These are phyloP conservation scores for Bradypus variegatus DNA, from an alignment of 2,797 vertebrate genomes.

Conservation along the genomic window DNA sequence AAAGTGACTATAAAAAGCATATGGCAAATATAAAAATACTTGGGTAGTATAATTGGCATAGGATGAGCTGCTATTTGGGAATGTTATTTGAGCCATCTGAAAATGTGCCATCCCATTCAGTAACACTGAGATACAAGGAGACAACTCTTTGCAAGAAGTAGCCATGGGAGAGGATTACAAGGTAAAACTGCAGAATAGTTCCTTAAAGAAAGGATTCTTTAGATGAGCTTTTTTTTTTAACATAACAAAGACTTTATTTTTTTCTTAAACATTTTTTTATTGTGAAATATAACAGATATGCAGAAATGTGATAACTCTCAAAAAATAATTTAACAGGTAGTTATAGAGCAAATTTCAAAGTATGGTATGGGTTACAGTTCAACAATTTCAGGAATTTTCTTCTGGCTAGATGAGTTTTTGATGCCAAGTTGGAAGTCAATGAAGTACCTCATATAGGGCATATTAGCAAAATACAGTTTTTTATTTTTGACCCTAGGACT, in stretches of 20 bases:
- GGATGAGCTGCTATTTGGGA: neutral
- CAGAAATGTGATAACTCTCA: too few relatives aligned
- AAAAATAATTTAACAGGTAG: too few relatives aligned
- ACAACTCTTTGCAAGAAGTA: neutral
- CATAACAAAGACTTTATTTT: too few relatives aligned
- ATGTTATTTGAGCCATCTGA: neutral
- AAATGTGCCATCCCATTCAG: neutral
- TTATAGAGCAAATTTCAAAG: too few relatives aligned
- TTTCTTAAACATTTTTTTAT: too few relatives aligned
- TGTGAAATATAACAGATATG: too few relatives aligned
- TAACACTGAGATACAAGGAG: neutral
- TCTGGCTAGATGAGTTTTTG: neutral
- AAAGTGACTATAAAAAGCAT: conserved; percentile 14
- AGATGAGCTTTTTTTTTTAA: neutral
- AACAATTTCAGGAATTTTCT: too few relatives aligned
- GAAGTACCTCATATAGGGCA: neutral
- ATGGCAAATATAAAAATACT: neutral
- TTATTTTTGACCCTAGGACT: neutral
- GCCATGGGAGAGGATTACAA: neutral
- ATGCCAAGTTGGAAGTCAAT: neutral
- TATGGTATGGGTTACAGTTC: too few relatives aligned
- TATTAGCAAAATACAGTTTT: neutral
- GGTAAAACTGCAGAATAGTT: neutral
- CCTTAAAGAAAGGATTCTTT: neutral
- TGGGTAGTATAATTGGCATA: neutral